These are phyloP conservation scores for Dolichomitus sp. DNA, from an alignment of 2,888 invertebrate genomes.

Conservation along the genomic window DNA sequence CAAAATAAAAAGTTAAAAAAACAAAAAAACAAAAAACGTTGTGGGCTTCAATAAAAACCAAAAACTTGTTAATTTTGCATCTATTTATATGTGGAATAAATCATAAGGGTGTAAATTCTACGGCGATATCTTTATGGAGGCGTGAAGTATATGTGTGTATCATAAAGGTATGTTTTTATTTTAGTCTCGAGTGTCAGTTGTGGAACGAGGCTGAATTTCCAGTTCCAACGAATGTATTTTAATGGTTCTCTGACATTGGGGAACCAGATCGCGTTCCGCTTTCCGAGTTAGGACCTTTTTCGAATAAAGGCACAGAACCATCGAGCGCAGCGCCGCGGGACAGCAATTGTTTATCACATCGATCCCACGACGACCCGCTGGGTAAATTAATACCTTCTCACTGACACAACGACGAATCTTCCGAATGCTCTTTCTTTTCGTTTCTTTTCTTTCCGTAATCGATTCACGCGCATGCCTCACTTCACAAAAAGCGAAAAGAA, in stretches of 20 bases:
- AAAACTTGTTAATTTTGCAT: background rate
- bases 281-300: conserved; percentile 43
- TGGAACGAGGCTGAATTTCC: conserved; percentile 19
- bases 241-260: background rate
- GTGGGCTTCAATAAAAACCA: background rate
- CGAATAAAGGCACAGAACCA: conserved; percentile 54
- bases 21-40: no score
- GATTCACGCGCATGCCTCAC: conserved; percentile 24
- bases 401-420: conserved; percentile 42
- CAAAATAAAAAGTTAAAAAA: no score
- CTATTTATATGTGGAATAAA: background rate
- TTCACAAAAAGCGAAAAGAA: background rate
- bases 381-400: conserved; percentile 68
- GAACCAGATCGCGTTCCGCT: conserved; percentile 47
- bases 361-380: conserved; percentile 66
- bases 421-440: conserved; percentile 25
- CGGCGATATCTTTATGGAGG: conserved; percentile 1
- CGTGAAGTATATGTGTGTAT: conserved; percentile 20
- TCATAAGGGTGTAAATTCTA: background rate
- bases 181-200: conserved; percentile 23
- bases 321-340: conserved; percentile 60
- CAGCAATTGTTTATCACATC: conserved; percentile 69
- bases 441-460: conserved; percentile 45
- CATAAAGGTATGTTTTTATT: conserved; percentile 10
- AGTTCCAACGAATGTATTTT: conserved; percentile 18